These are phyloP conservation scores for Ctenochaetus hawaiiensis DNA, from an alignment of 2,797 vertebrate genomes.

Conservation along the genomic window DNA sequence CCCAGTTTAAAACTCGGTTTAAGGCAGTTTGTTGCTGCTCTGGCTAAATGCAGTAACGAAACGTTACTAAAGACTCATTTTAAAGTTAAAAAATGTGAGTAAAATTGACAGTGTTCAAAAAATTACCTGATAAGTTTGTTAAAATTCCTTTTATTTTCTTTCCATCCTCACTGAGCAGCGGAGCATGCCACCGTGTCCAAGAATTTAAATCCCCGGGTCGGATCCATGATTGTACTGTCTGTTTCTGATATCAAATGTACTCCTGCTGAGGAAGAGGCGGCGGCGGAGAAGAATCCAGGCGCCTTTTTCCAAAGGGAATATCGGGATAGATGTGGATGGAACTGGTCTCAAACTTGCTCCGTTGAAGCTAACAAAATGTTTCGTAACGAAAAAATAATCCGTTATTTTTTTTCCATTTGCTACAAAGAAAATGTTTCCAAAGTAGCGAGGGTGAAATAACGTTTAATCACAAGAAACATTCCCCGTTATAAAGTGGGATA, in stretches of 20 bases:
- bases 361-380: not conserved
- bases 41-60: conserved; percentile 5
- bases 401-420: fast-evolving
- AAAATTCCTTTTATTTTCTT: conserved; percentile 67
- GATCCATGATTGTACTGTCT: conserved; percentile 78
- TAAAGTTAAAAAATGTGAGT: conserved; percentile 19
- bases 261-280: conserved; percentile 79
- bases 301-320: conserved; percentile 74
- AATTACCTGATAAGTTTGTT: conserved; percentile 78
- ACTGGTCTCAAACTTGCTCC: conserved; percentile 1
- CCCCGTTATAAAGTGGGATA: conserved; percentile 68
- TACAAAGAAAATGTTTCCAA: not conserved
- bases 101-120: not conserved
- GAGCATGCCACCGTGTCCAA: conserved; percentile 70
- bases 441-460: not conserved
- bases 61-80: conserved; percentile 33
- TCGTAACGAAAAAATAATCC: fast-evolving
- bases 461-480: conserved; percentile 19
- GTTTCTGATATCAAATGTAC: conserved; percentile 71
- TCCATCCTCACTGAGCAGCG: conserved; percentile 76
- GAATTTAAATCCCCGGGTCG: conserved; percentile 78
- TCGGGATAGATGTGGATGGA: not conserved
- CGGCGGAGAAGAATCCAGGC: conserved; percentile 63
- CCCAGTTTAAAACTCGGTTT: conserved; percentile 46
- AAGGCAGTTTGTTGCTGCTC: conserved; percentile 22